Base-by-base conservation (phyloP, 92 coral and sea anemone genomes). In the Paramuricea clavata region DNA sequence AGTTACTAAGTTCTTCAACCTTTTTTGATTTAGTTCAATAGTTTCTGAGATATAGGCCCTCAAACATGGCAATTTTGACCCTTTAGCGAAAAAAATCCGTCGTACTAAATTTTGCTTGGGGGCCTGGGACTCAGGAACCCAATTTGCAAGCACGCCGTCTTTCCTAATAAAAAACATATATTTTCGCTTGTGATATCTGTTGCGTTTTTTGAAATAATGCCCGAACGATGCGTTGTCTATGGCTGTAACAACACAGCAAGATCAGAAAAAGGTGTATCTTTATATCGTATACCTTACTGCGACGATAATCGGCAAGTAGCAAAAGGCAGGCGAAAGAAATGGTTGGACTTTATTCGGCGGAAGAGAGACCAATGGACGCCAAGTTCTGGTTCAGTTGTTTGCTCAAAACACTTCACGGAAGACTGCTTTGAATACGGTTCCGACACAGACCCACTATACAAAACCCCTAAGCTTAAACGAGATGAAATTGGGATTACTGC, bases 91-190 rank as follows among this genome's bases (percentile, higher is more conserved):
- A 62, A 81, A 81, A 16, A 49, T 81, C 76, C 50, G 25, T 44
- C 52, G 77, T 67, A 7, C 12, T 78, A 5, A 7, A 22, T 49
- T 19, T 74, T 65, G 36, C 74, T 42, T 42, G 71, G 65, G 77
- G 69, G 86, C 61, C 65, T 82, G 86, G 67, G 86, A 82, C 65
- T 71, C 31, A 82, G 47, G 86, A 68, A 82, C 86, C 70, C 10
- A 83, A 49, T 73, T 15, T 30, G 69, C 49, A 50, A 52, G 70
- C 72, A 59, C 57, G 74, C n/a, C 22, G 59, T 23, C 23, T 23
- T 68, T 44, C 57, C 74, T 19, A 47, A 71, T 72, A 22, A 60
- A 60, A n/a, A 60, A 25, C 8, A 33, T 33, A 33, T 6, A 15
- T 15, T 69, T n/a, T 69, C 21, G 75, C 43, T 69, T 0, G 39